A percentile compares a stretch with the other conserved stretches of the same genome.
Conservation (phyloP, 2,797 vertebrate genomes). For the Bradypus variegatus region DNA sequence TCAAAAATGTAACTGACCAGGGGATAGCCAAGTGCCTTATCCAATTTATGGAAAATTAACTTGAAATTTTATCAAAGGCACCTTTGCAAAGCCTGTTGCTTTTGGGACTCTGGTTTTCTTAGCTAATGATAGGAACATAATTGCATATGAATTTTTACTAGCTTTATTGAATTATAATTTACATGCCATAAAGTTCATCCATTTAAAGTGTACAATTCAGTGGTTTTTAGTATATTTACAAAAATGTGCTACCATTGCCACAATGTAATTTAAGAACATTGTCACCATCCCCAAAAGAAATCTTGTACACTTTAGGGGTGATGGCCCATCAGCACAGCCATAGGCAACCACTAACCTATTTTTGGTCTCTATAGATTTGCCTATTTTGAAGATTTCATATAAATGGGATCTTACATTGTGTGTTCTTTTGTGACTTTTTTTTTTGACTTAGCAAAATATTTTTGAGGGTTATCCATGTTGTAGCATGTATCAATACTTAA, state of each 20-base stretch:
- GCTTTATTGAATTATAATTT: slow-evolving; percentile 10
- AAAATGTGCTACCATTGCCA: not conserved
- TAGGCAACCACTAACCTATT: not conserved
- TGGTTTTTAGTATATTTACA: not conserved
- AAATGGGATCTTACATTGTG: not conserved
- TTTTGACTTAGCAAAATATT: not conserved
- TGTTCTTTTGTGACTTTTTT: not conserved
- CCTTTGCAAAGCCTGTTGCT: not conserved
- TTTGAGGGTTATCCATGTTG: not conserved
- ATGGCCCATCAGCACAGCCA: not conserved
- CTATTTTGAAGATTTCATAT: not conserved
- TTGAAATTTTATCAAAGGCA: not conserved
- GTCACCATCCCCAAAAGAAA: not conserved
- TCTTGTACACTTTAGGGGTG: not conserved
- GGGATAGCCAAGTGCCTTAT: not conserved
- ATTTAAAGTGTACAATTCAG: not conserved
- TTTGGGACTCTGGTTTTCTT: slow-evolving; percentile 15
- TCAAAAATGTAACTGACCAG: not conserved
- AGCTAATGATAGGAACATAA: not conserved
- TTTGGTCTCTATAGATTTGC: not conserved
- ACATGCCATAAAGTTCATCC: not conserved
- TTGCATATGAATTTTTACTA: not conserved
- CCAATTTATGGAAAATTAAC: not conserved
- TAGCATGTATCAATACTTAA: not conserved
- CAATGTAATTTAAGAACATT: slow-evolving; percentile 20